Base-by-base conservation (phyloP, 1,140 invertebrate species). In the Chironomus striatipennis region DNA sequence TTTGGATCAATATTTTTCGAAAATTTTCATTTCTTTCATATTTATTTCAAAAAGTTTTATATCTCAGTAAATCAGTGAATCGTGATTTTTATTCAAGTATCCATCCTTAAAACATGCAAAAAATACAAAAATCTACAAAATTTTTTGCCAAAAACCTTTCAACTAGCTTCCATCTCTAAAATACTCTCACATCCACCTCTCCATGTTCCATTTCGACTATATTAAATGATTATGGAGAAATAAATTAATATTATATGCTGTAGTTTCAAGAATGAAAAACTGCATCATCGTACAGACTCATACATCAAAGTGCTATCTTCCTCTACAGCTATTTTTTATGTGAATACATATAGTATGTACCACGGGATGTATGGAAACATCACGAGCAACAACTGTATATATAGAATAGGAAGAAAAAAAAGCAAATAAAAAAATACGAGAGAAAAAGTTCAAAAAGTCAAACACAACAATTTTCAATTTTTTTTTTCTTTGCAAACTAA, bases 381-480 rank as follows among this genome's bases (percentile, higher is more conserved):
- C 24, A 34, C 24, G 24, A 34, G 24, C 24, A 34, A 34, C 24
- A 34, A 5, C 24, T 34, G 5, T 2, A 34, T 34, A 5, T 34
- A 34, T 34, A n/a, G n/a, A n/a, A 34, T 34, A 34, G 24, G 24
- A 34, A 34, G 24, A 5, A 34, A 34, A 34, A 34, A 57, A 12
- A 57, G 47, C 47, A n/a, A 12, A 57, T 57, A n/a, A 57, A 15
- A 57, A 57, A 47, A 15, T 47, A 12, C 43, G n/a, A 57, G 47
- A 57, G 47, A 57, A 57, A n/a, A 57, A 57, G 43, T n/a, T 12
- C 24, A 57, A 57, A 57, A 57, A 57, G 47, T 57, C 47, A 57
- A 57, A 57, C 47, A 57, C 47, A 57, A 57, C 47, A 57, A 57
- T 57, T 57, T 57, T 57, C 47, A 57, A 57, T 57, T 57, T 47